Base-by-base conservation (phyloP, 2,113 vertebrate species). In the Fregata magnificens region DNA sequence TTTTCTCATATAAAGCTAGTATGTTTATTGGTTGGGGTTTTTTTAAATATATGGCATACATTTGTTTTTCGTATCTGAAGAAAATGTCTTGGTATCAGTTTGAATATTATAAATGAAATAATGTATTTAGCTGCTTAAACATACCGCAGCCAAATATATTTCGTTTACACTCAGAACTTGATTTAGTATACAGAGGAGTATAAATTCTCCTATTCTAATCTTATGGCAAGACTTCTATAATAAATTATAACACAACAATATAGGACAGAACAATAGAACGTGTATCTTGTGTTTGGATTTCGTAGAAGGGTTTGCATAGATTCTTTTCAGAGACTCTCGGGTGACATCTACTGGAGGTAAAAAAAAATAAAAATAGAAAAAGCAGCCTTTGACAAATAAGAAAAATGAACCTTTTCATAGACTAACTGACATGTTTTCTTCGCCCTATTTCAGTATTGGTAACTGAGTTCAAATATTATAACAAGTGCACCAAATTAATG, bases 301-400 rank as follows among this genome's bases (percentile, higher is more conserved):
- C 9, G 1, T 20, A 1, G 3, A 6, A 69, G 40, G 84, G 28
- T 56, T 88, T 59, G 22, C 67, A 32, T 24, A 45, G 47, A 28
- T 90, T 82, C 40, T 85, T 95, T 95, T 95, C 87, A 79, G 63
- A 98, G 82, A 96, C 76, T 94, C 95, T 95, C 55, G 38, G 79
- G 94, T 42, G 97, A 97, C 98, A 98, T 73, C 98, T 98, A 76
- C 96, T 97, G 98, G 98, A 96, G 13, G 50, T 86, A 61, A 16
- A 66, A 84, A 71, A 82, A 72, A 67, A 50, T 2, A 26, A 52
- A n/a, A 42, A 19, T 29, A 7, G 7, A 47, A 52, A 65, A 70
- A 56, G 28, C 25, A 42, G 8, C 40, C 40, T 55, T 69, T 78
- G 32, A 42, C 12, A 67, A 45, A 25, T 16, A 55, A 36, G 44